Conservation (phyloP, 2,797 vertebrate genomes). For the Glyptemys insculpta region DNA sequence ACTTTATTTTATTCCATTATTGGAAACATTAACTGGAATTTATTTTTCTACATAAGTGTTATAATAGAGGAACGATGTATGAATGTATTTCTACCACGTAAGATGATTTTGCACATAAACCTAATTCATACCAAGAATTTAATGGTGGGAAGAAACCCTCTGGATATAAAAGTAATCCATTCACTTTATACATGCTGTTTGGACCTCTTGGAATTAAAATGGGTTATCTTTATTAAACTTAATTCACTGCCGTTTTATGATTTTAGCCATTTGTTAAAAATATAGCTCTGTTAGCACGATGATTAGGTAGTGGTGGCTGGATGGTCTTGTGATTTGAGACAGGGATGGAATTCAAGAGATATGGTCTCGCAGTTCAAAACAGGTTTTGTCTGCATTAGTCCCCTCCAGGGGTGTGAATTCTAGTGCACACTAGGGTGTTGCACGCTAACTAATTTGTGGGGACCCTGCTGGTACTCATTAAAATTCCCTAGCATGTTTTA, state of each 20-base stretch:
- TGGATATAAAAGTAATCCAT: background rate
- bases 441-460: background rate
- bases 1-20: constrained; percentile 42
- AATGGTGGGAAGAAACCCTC: background rate
- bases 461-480: background rate
- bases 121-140: constrained; percentile 27
- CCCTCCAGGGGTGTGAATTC: background rate
- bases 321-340: background rate
- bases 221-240: constrained; percentile 36
- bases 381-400: background rate
- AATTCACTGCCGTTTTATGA: background rate
- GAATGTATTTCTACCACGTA: constrained; percentile 26
- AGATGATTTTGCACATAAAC: constrained; percentile 1
- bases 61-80: constrained; percentile 30
- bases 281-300: background rate
- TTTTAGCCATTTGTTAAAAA: constrained; percentile 15
- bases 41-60: constrained; percentile 31
- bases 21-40: constrained; percentile 45
- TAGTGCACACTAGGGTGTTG: background rate
- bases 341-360: background rate
- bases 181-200: background rate
- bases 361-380: background rate
- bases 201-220: background rate
- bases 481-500: background rate
- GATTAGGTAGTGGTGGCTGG: background rate